A percentile compares a stretch with the other conserved stretches of the same genome.
These are phyloP conservation scores for Embidobia sp. DNA, from an alignment of 2,888 invertebrate genomes.

Conservation along the genomic window DNA sequence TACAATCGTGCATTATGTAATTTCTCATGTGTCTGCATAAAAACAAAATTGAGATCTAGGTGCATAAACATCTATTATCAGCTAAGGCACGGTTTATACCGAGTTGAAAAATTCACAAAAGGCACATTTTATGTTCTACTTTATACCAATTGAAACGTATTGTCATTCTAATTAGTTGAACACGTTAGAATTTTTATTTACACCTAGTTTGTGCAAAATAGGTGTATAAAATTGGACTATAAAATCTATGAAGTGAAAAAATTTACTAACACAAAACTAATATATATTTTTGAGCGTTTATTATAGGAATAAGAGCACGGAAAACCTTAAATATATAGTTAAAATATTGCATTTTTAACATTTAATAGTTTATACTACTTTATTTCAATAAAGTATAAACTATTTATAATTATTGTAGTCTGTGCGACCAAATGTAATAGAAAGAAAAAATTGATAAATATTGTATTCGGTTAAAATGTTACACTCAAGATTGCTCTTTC, in stretches of 20 bases:
- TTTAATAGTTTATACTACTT: constrained; percentile 1
- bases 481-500: constrained; percentile 56
- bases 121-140: constrained; percentile 70
- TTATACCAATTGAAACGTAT: constrained; percentile 67
- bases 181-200: constrained; percentile 8
- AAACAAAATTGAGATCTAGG: too few relatives aligned
- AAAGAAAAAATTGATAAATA: constrained; percentile 3
- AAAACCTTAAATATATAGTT: constrained; percentile 63
- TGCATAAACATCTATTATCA: constrained; percentile 57
- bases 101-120: constrained; percentile 73
- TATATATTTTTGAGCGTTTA: constrained; percentile 61
- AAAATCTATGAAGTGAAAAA: too few relatives aligned
- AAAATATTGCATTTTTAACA: constrained; percentile 38
- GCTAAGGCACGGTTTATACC: constrained; percentile 79
- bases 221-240: constrained; percentile 4
- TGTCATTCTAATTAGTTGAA: constrained; percentile 18
- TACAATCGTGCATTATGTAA: too few relatives aligned
- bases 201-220: constrained; percentile 3
- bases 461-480: constrained; percentile 25
- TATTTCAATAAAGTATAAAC: constrained; percentile 2
- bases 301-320: constrained; percentile 70
- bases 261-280: too few relatives aligned
- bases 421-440: constrained; percentile 5
- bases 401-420: background rate
- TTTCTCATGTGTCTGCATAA: too few relatives aligned